Percentiles rank a stretch among this genome's conserved stretches.
Evolutionary conservation across 2,888 invertebrate species (phyloP).

Genomic region (Drosophila paramelanica): DNA sequence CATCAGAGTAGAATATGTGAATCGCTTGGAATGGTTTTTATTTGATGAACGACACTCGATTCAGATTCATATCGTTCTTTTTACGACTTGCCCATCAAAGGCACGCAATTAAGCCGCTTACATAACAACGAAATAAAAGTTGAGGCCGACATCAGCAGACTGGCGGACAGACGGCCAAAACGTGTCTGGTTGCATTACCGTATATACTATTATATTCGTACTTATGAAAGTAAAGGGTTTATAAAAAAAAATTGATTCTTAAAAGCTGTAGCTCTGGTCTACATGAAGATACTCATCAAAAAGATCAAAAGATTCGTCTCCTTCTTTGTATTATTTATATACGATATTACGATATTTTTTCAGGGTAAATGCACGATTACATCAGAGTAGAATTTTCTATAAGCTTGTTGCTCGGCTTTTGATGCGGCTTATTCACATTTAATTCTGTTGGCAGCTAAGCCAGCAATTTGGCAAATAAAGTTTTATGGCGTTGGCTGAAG

Average conservation of each 20-base stretch:
- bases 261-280: too few relatives aligned
- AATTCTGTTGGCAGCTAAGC: conserved; percentile 38
- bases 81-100: conserved; percentile 62
- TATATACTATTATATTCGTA: conserved; percentile 12
- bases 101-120: conserved; percentile 73
- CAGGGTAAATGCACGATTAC: conserved; percentile 6
- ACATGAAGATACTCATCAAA: too few relatives aligned
- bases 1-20: conserved; percentile 17
- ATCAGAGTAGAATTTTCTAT: not conserved
- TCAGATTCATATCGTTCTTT: conserved; percentile 49
- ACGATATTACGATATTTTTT: too few relatives aligned
- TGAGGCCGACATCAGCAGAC: conserved; percentile 7
- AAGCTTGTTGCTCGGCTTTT: not conserved
- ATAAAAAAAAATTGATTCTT: not conserved
- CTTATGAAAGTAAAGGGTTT: conserved; percentile 1
- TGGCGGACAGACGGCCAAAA: conserved; percentile 10
- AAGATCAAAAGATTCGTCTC: too few relatives aligned
- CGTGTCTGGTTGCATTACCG: conserved; percentile 26
- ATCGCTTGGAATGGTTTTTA: conserved; percentile 19
- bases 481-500: conserved; percentile 54
- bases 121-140: conserved; percentile 42
- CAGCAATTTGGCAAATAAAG: conserved; percentile 71
- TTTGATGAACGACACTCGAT: conserved; percentile 41
- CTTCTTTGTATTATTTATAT: too few relatives aligned
- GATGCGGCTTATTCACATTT: conserved; percentile 23